A percentile compares a stretch with the other conserved stretches of the same genome.
Conservation (phyloP, 2,888 invertebrate genomes). For the Acrobasis repandana region DNA sequence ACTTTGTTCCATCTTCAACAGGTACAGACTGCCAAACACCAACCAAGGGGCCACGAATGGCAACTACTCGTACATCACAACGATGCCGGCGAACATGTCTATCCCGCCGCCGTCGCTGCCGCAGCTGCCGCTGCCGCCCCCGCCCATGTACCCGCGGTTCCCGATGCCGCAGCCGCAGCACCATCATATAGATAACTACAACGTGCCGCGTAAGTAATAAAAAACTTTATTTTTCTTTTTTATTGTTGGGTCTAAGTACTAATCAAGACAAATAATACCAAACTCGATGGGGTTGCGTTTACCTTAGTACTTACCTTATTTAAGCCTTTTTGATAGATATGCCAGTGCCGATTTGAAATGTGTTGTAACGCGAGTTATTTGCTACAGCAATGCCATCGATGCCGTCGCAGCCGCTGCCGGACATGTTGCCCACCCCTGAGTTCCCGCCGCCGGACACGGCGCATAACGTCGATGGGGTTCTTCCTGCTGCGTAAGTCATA, state of each 20-base stretch:
- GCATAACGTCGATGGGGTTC: constrained; percentile 33
- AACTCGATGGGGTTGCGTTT: no score
- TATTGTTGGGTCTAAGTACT: no score
- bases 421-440: constrained; percentile 38
- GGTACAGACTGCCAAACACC: constrained; percentile 38
- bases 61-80: constrained; percentile 45
- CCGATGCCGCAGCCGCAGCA: constrained; percentile 31
- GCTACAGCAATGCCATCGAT: constrained; percentile 30
- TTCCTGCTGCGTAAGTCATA: constrained; percentile 38
- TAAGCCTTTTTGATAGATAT: no score
- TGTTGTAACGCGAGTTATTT: background rate
- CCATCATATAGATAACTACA: constrained; percentile 43
- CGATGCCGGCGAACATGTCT: constrained; percentile 33
- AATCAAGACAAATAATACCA: no score
- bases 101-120: constrained; percentile 32
- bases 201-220: constrained; percentile 47
- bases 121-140: constrained; percentile 33
- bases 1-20: constrained; percentile 20
- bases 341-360: background rate
- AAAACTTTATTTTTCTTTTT: no score
- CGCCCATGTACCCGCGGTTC: constrained; percentile 26
- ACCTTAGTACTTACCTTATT: no score
- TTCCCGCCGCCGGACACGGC: constrained; percentile 35
- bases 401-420: constrained; percentile 34
- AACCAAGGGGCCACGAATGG: constrained; percentile 44